Base-by-base conservation (phyloP, 1,140 invertebrate genomes). In the Brachionus calyciflorus region DNA sequence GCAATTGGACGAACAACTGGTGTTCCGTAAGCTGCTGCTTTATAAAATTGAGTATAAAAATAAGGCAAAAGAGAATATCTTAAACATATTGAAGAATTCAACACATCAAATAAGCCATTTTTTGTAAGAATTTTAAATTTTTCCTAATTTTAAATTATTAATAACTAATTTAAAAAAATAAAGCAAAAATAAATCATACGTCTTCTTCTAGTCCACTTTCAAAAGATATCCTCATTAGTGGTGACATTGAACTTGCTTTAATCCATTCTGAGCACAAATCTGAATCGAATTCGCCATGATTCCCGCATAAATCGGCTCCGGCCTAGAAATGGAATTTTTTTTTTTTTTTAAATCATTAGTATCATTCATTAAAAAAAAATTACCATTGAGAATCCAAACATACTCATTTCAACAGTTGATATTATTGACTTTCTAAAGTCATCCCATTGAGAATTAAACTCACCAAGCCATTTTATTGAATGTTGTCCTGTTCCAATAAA, bases 31-130 rank as follows among this genome's bases (percentile, higher is more conserved):
- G 83, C 80, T 83, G 92, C 89, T 0, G 91, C 90, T 14, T 87
- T 82, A 84, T 88, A 91, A 81, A 93, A 91, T 51, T 91, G 84
- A 0, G 91, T 91, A 82, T 94, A 94, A 24, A 93, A 88, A 83
- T 91, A 91, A 0, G 92, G 92, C 19, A 94, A 83, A 1, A 94
- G 83, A 1, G 85, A 84, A 81, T 94, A 94, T 49, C 92, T 87
- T 9, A 73, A 28, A 26, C 69, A 73, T 17, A 73, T 49, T 10
- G 46, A 51, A 17, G 69, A 51, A 51, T 73, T 73, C 14, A 73
- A 30, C 2, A 73, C 69, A 40, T 73, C 69, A 30, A 17, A 73
- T 19, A 73, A 24, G 9, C n/a, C 46, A 30, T 40, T 65, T 44
- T 21, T 21, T 30, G 44, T 51, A 26, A 73, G 19, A 14, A 41